These are phyloP conservation scores for Istiophorus platypterus DNA, from an alignment of 2,113 vertebrate genomes.

Conservation along the genomic window DNA sequence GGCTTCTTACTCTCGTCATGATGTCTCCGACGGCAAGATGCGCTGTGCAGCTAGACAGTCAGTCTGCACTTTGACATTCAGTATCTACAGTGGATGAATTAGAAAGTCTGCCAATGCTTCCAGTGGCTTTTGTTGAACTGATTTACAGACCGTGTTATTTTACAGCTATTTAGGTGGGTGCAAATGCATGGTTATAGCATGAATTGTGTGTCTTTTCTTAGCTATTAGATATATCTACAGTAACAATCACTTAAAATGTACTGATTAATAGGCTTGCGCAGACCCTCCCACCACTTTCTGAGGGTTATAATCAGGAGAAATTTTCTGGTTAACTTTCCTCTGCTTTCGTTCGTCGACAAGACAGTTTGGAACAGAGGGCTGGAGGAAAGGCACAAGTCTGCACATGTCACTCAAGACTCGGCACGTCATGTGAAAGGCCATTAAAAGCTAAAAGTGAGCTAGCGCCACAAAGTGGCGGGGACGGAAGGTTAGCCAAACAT, in stretches of 20 bases:
- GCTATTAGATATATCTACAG: not conserved
- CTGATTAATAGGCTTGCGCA: not conserved
- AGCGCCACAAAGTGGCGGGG: slow-evolving; percentile 2
- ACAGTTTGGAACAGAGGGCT: not conserved
- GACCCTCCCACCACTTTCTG: not conserved
- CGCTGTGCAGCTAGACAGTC: not conserved
- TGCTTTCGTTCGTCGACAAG: not conserved
- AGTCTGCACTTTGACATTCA: slow-evolving; percentile 10
- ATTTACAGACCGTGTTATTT: slow-evolving; percentile 9
- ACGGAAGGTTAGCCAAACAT: slow-evolving; percentile 38
- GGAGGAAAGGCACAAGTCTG: not conserved
- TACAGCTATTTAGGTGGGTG: slow-evolving; percentile 9
- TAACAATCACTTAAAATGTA: not conserved
- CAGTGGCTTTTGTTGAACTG: slow-evolving; percentile 8
- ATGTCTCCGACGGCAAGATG: slow-evolving; percentile 22
- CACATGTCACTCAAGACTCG: slow-evolving; percentile 4
- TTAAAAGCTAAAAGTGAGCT: slow-evolving; percentile 20
- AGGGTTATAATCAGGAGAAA: not conserved
- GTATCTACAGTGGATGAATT: not conserved
- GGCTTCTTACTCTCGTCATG: slow-evolving; percentile 20
- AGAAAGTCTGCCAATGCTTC: slow-evolving; percentile 12
- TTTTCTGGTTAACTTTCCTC: not conserved
- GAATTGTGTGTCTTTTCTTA: not conserved
- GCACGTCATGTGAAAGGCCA: slow-evolving; percentile 1
- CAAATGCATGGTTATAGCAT: not conserved